phyloP scores from a whole-genome alignment of 1,140 invertebrate genomes.

The Coelopa frigida region DNA sequence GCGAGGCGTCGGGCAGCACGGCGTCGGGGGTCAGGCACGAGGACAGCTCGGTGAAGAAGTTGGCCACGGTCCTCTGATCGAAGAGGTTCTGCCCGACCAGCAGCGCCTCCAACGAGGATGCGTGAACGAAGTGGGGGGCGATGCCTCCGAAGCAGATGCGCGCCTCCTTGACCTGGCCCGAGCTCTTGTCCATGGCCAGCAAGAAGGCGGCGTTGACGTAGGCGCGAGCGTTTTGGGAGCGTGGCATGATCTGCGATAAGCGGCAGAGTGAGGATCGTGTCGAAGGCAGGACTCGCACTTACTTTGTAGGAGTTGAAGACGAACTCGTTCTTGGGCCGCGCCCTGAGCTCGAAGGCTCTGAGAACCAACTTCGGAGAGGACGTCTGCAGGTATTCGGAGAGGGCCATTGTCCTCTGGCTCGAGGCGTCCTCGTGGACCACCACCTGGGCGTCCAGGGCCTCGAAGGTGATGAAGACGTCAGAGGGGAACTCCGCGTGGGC shows the following conservation, averaged over 20 bases:
- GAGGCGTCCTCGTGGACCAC: background rate
- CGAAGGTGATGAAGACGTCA: constrained; percentile 62
- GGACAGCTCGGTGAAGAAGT: constrained; percentile 51
- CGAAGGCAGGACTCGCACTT: background rate
- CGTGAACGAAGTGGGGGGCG: too few relatives aligned
- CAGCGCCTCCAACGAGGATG: constrained; percentile 60
- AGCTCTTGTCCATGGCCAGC: constrained; percentile 29
- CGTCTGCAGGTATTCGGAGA: background rate
- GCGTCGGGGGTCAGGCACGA: constrained; percentile 55
- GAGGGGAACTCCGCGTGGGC: constrained; percentile 59
- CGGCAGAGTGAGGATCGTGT: background rate
- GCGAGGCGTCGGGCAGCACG: constrained; percentile 53
- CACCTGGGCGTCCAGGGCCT: constrained; percentile 52
- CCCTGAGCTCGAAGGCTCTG: constrained; percentile 8
- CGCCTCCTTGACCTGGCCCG: constrained; percentile 21
- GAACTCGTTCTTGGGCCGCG: background rate
- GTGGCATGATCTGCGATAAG: constrained; percentile 48
- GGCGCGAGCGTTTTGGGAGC: constrained; percentile 70
- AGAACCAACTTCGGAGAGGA: background rate
- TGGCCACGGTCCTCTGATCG: constrained; percentile 46
- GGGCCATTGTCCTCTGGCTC: too few relatives aligned
- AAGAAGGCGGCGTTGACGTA: constrained; percentile 71
- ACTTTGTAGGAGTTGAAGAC: constrained; percentile 48
- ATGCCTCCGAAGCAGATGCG: too few relatives aligned
- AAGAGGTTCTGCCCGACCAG: constrained; percentile 50